Base-by-base conservation (phyloP, 1,140 invertebrate species). In the Vanessa atalanta region DNA sequence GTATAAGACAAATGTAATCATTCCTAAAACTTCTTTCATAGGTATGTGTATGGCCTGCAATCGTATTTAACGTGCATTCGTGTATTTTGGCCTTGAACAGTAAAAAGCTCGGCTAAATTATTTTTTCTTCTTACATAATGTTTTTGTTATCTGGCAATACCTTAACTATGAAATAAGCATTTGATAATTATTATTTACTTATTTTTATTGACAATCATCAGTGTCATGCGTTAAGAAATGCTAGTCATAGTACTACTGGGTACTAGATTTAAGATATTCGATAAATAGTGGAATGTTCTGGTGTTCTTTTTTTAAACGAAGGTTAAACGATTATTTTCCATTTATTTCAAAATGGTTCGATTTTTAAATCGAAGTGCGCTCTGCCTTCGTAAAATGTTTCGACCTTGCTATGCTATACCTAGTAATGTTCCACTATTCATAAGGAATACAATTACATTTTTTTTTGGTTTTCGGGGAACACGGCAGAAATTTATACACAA, bases 191-290 rank as follows among this genome's bases (percentile, higher is more conserved):
- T 37, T 57, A 68, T 55, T 68, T 64, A 69, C 63, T 65, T 69
- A 72, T 60, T 74, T 72, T 75, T 63, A 70, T 47, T 72, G 77
- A 64, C 73, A 72, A 68, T 65, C 68, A 70, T 74, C 57, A 43
- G 63, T 78, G 64, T 82, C 80, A 81, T 82, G 77, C 79, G 80
- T 81, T 65, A 75, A 57, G 3, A 63, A 83, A 82, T 81, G 79
- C 89, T 91, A 91, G 89, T 91, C 89, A 91, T 83, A 88, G 88
- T 87, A 80, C 75, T 84, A 76, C 83, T 88, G 82, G 78, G 79
- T 88, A 88, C 86, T 88, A 88, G 84, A 84, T 79, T 74, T 86
- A 86, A 78, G 77, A 72, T 77, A 69, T 75, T 67, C 71, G 31
- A 20, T 74, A 74, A 70, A 79, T 64, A 65, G 70, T 55, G 74